These are phyloP conservation scores for Drosophila percnosoma DNA, from an alignment of 2,888 invertebrate species.

Conservation along the genomic window DNA sequence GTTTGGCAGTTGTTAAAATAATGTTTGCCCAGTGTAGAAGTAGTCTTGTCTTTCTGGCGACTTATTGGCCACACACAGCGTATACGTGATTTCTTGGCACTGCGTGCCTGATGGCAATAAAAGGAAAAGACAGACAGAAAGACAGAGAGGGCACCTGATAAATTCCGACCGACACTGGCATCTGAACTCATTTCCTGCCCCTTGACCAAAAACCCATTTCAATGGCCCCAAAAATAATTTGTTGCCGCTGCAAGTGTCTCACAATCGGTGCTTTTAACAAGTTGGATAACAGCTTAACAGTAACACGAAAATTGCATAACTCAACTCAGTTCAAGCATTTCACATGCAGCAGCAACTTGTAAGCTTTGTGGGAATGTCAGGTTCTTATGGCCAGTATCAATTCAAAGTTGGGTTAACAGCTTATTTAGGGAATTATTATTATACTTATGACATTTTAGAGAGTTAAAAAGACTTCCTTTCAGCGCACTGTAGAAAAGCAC, in stretches of 20 bases:
- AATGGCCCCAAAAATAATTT: constrained; percentile 16
- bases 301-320: constrained; percentile 31
- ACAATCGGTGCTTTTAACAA: constrained; percentile 34
- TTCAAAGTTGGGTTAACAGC: constrained; percentile 10
- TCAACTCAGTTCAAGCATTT: constrained; percentile 22
- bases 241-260: constrained; percentile 8
- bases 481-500: neutral
- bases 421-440: neutral
- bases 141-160: constrained; percentile 29
- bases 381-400: constrained; percentile 13
- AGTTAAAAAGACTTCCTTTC: neutral
- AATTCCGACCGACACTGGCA: constrained; percentile 29
- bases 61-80: constrained; percentile 62
- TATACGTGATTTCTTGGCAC: constrained; percentile 73
- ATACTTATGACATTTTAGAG: neutral
- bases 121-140: constrained; percentile 10
- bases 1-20: neutral
- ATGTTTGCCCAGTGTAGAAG: constrained; percentile 1
- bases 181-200: constrained; percentile 22
- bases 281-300: constrained; percentile 36
- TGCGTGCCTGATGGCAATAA: constrained; percentile 71
- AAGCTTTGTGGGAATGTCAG: constrained; percentile 18
- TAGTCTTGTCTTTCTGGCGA: constrained; percentile 29
- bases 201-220: constrained; percentile 22
- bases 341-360: constrained; percentile 8